These are phyloP conservation scores for Lacanobia oleracea DNA, from an alignment of 2,888 invertebrate genomes.

Conservation along the genomic window DNA sequence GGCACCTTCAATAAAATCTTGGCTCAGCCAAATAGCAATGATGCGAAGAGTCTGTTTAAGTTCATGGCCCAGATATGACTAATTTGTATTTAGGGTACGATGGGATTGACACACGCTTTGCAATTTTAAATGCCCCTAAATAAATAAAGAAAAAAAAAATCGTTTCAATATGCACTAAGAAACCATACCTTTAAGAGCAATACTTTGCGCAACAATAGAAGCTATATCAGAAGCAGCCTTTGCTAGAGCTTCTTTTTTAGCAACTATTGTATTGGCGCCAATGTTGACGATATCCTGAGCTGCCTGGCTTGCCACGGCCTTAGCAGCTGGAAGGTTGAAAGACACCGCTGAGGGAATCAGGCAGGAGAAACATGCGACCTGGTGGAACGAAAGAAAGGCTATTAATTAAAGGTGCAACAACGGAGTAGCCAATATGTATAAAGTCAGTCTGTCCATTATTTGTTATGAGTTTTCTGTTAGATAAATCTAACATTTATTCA, in stretches of 20 bases:
- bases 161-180: not conserved
- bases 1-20: too few relatives aligned
- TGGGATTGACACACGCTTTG: too few relatives aligned
- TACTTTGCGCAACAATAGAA: constrained; percentile 21
- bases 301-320: constrained; percentile 26
- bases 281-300: constrained; percentile 9
- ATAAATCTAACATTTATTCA: too few relatives aligned
- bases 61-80: too few relatives aligned
- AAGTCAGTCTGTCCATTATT: too few relatives aligned
- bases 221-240: constrained; percentile 45
- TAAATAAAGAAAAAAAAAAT: too few relatives aligned
- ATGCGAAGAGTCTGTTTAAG: too few relatives aligned
- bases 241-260: constrained; percentile 31
- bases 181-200: constrained; percentile 44
- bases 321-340: constrained; percentile 29
- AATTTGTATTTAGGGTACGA: too few relatives aligned
- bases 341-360: constrained; percentile 66
- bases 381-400: not conserved
- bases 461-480: too few relatives aligned
- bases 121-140: too few relatives aligned
- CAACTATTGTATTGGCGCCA: constrained; percentile 6
- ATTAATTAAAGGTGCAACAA: not conserved
- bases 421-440: not conserved
- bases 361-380: constrained; percentile 77
- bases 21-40: too few relatives aligned